These are phyloP conservation scores for Agonopterix heracliana DNA, from an alignment of 2,888 invertebrate species.

Conservation along the genomic window DNA sequence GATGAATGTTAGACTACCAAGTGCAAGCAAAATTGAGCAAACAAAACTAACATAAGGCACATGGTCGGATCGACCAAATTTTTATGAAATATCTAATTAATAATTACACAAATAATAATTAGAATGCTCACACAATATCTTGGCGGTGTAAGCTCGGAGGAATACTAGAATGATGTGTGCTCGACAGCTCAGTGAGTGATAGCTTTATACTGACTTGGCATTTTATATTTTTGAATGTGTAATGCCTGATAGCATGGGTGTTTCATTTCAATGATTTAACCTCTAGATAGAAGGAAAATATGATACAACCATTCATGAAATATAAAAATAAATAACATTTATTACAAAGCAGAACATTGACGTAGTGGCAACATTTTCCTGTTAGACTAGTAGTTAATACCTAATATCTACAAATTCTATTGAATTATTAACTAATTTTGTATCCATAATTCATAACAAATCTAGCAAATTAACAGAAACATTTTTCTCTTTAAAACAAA, in stretches of 20 bases:
- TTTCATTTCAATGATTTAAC: conserved; percentile 36
- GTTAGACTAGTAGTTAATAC: conserved; percentile 71
- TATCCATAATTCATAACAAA: conserved; percentile 30
- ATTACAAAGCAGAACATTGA: conserved; percentile 71
- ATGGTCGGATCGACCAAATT: conserved; percentile 51
- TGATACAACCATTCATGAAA: conserved; percentile 54
- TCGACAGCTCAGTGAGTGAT: too few relatives aligned
- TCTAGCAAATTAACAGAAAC: conserved; percentile 38
- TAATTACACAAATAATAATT: background rate
- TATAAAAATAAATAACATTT: conserved; percentile 72
- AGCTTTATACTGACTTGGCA: background rate
- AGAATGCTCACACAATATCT: conserved; percentile 33
- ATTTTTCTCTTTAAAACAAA: conserved; percentile 28
- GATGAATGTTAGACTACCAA: conserved; percentile 53
- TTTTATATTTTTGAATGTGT: conserved; percentile 17
- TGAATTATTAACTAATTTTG: conserved; percentile 40
- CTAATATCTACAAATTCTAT: conserved; percentile 56
- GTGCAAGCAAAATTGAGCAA: conserved; percentile 57
- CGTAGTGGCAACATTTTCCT: conserved; percentile 70
- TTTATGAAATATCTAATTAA: background rate
- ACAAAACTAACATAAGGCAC: conserved; percentile 66
- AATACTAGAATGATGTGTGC: conserved; percentile 17
- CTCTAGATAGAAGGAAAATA: conserved; percentile 48
- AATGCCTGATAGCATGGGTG: conserved; percentile 54
- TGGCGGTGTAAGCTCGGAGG: conserved; percentile 36